Evolutionary conservation across 2,888 invertebrate genomes (phyloP).

Genomic region (Brenthis ino): DNA sequence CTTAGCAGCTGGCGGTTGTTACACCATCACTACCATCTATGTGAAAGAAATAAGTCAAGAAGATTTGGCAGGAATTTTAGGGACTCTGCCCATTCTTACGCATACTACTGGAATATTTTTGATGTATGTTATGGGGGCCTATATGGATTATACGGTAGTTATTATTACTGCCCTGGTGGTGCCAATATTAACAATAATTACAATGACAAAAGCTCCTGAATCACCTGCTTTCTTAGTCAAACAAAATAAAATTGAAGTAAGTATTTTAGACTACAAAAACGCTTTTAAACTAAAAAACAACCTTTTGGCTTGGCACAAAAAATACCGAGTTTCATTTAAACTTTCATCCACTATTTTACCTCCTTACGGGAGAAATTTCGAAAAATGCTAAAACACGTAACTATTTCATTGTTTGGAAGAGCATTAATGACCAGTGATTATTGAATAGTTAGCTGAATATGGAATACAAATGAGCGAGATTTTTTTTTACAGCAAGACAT

Average conservation of each 20-base stretch:
- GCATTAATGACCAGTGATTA: too few relatives aligned
- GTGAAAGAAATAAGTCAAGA: constrained; percentile 61
- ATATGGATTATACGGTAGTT: constrained; percentile 53
- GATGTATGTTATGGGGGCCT: constrained; percentile 58
- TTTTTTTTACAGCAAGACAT: too few relatives aligned
- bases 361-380: too few relatives aligned
- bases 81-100: constrained; percentile 48
- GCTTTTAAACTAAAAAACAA: too few relatives aligned
- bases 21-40: constrained; percentile 57
- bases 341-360: too few relatives aligned
- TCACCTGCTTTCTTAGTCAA: constrained; percentile 64
- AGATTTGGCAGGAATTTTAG: constrained; percentile 54
- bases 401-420: too few relatives aligned
- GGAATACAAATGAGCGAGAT: too few relatives aligned
- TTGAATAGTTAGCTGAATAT: too few relatives aligned
- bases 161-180: constrained; percentile 50
- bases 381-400: too few relatives aligned
- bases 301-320: too few relatives aligned
- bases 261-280: constrained; percentile 26
- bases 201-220: constrained; percentile 59
- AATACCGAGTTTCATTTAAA: too few relatives aligned
- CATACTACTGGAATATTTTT: constrained; percentile 55
- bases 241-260: constrained; percentile 54
- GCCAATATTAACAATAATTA: constrained; percentile 47
- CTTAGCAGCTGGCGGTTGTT: constrained; percentile 53